phyloP scores from a whole-genome alignment of 2,888 invertebrate genomes.

The Sicus ferrugineus region DNA sequence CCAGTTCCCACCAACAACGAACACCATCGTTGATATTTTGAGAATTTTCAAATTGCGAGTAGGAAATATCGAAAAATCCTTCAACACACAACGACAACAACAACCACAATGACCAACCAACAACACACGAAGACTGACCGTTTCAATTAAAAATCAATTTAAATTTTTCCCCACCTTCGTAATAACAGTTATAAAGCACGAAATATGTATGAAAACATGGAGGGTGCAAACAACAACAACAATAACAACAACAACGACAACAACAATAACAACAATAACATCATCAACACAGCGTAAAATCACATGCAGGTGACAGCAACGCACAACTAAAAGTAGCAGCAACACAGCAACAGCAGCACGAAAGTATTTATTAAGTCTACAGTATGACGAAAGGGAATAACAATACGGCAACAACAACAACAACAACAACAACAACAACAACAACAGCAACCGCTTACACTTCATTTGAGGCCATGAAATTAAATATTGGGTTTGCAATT shows the following conservation, averaged over 20 bases:
- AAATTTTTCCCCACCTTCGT: too few species aligned
- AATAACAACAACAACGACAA: conserved; percentile 10
- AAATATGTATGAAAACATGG: too few species aligned
- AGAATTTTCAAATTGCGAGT: too few species aligned
- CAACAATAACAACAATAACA: conserved; percentile 1
- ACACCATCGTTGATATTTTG: too few species aligned
- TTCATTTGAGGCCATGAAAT: neutral
- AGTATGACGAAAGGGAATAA: neutral
- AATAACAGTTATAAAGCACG: too few species aligned
- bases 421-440: neutral
- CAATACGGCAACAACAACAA: neutral
- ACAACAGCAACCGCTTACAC: neutral
- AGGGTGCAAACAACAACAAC: conserved; percentile 3
- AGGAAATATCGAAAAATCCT: too few species aligned
- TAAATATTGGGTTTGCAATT: neutral
- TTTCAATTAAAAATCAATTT: too few species aligned
- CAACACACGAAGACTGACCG: too few species aligned
- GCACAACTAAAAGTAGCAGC: neutral
- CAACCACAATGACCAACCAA: too few species aligned
- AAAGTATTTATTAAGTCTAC: too few species aligned
- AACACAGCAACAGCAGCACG: neutral
- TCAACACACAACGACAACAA: too few species aligned
- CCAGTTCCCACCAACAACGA: too few species aligned
- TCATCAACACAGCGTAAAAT: neutral
- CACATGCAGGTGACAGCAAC: neutral